Percentiles rank a stretch among this genome's conserved stretches.
Evolutionary conservation across 2,113 vertebrate species (phyloP).

Genomic region (Macheiramphus alcinus): DNA sequence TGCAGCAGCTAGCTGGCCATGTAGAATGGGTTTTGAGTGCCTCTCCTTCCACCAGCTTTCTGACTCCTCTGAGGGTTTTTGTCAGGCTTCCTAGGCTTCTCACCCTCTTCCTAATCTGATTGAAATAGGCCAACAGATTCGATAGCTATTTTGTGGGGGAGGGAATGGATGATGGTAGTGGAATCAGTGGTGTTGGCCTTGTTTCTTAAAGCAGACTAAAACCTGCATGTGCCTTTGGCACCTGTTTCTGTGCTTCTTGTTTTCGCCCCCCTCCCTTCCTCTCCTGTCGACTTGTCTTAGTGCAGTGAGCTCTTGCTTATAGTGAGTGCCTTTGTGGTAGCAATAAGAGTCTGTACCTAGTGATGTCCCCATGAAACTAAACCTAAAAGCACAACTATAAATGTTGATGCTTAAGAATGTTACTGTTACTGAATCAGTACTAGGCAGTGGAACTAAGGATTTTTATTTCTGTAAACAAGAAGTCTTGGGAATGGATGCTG

Average conservation of each 20-base stretch:
- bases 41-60: not conserved
- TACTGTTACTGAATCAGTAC: not conserved
- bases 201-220: not conserved
- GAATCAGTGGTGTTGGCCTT: not conserved
- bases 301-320: not conserved
- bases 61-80: not conserved
- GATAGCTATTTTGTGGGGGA: not conserved
- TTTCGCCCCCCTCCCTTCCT: accelerated
- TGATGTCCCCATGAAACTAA: not conserved
- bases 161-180: not conserved
- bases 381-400: not conserved
- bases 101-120: not conserved
- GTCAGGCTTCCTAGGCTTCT: not conserved
- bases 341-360: not conserved
- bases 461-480: not conserved
- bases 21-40: not conserved
- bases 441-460: not conserved
- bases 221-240: not conserved
- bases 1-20: not conserved
- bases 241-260: not conserved
- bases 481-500: not conserved
- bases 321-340: not conserved
- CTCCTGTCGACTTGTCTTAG: not conserved
- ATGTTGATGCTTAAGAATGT: not conserved
- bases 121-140: not conserved